A percentile compares a stretch with the other conserved stretches of the same genome.
These are phyloP conservation scores for Plebejus melissa DNA, from an alignment of 2,888 invertebrate genomes.

Conservation along the genomic window DNA sequence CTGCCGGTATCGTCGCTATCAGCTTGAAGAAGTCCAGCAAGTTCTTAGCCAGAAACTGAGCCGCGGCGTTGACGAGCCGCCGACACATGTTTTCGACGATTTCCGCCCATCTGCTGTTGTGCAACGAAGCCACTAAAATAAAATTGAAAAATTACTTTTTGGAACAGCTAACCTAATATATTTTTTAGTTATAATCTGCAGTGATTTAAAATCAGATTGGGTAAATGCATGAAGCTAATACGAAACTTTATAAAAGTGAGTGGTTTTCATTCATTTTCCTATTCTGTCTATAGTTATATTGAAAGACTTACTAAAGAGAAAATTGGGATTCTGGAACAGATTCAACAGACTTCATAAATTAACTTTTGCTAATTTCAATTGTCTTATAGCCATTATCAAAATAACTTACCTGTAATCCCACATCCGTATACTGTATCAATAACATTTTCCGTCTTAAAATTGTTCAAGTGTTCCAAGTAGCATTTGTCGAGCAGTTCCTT, in stretches of 20 bases:
- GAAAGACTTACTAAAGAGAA: too few species aligned
- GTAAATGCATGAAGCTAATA: too few species aligned
- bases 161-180: too few species aligned
- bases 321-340: too few species aligned
- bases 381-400: background rate
- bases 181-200: too few species aligned
- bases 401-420: constrained; percentile 81
- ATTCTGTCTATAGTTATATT: too few species aligned
- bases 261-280: too few species aligned
- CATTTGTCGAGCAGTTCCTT: constrained; percentile 90
- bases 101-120: constrained; percentile 91
- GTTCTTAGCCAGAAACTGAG: constrained; percentile 88
- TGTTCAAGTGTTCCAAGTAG: constrained; percentile 88
- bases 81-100: constrained; percentile 87
- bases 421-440: constrained; percentile 91
- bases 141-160: too few species aligned
- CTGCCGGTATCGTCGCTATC: constrained; percentile 66
- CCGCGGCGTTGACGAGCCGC: constrained; percentile 88
- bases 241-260: too few species aligned
- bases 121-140: constrained; percentile 80
- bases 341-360: too few species aligned
- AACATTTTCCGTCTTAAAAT: constrained; percentile 88
- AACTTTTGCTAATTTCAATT: too few species aligned
- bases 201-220: too few species aligned
- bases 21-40: constrained; percentile 87